Evolutionary conservation across 2,888 invertebrate genomes (phyloP).

Genomic region (Callyntrura guangdongensis): DNA sequence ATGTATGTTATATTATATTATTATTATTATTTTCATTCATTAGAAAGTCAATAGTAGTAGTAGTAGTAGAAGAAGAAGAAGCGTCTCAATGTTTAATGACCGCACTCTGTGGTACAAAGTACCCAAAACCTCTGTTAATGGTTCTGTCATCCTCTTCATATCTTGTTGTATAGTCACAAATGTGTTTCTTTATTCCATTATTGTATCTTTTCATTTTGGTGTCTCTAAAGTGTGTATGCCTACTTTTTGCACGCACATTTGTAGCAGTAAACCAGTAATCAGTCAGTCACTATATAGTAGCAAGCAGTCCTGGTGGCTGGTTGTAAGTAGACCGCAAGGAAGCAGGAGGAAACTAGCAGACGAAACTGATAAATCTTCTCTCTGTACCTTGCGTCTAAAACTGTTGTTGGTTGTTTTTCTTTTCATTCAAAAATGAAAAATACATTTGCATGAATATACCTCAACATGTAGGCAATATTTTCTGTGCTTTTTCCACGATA

Average conservation of each 20-base stretch:
- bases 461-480: background rate
- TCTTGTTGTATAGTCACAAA: background rate
- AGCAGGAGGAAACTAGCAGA: background rate
- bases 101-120: background rate
- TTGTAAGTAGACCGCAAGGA: background rate
- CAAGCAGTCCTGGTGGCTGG: background rate
- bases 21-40: constrained; percentile 8
- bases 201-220: too few species aligned
- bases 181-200: background rate
- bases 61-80: too few species aligned
- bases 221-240: too few species aligned
- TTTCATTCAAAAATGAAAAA: background rate
- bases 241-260: background rate
- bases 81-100: background rate
- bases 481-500: background rate
- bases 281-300: background rate
- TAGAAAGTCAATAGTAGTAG: too few species aligned
- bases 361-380: background rate
- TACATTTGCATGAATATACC: constrained; percentile 27
- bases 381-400: background rate
- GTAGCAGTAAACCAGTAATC: background rate
- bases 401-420: background rate
- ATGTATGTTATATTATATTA: background rate
- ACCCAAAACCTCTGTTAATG: background rate
- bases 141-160: background rate